Evolutionary conservation across 1,140 invertebrate species (phyloP).

Genomic region (Sminthurinus signatus): DNA sequence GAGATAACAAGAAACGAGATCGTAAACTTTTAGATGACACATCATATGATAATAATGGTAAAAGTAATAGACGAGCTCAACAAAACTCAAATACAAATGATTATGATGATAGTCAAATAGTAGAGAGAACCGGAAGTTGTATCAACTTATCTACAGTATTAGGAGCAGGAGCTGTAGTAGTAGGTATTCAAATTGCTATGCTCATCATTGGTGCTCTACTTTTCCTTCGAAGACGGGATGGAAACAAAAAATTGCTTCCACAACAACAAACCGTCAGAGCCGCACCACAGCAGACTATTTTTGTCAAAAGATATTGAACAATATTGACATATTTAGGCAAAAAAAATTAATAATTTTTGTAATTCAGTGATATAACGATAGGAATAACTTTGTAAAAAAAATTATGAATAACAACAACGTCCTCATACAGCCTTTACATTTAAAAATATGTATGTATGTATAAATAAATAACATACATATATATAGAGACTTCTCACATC

Average conservation of each 20-base stretch:
- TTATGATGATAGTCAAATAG: conserved; percentile 12
- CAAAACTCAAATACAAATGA: conserved; percentile 24
- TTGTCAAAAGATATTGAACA: conserved; percentile 38
- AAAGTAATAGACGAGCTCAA: conserved; percentile 11
- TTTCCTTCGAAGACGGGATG: conserved; percentile 33
- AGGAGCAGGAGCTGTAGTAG: conserved; percentile 39
- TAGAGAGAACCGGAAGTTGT: conserved; percentile 29
- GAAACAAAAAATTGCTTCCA: conserved; percentile 31
- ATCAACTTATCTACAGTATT: conserved; percentile 38
- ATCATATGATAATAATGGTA: conserved; percentile 7
- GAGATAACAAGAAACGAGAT: conserved; percentile 55
- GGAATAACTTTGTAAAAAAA: too few species aligned
- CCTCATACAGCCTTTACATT: too few species aligned
- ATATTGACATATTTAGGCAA: neutral
- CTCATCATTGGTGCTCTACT: conserved; percentile 39
- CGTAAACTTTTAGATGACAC: conserved; percentile 35
- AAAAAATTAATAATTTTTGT: too few species aligned
- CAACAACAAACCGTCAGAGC: conserved; percentile 27
- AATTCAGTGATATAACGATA: too few species aligned
- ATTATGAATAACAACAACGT: neutral
- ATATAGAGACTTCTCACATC: too few species aligned
- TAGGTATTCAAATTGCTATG: conserved; percentile 41
- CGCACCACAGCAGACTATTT: conserved; percentile 39
- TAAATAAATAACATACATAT: neutral
- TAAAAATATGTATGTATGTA: too few species aligned